phyloP scores from a whole-genome alignment of 1,140 invertebrate species.

The Lepidurus arcticus region DNA sequence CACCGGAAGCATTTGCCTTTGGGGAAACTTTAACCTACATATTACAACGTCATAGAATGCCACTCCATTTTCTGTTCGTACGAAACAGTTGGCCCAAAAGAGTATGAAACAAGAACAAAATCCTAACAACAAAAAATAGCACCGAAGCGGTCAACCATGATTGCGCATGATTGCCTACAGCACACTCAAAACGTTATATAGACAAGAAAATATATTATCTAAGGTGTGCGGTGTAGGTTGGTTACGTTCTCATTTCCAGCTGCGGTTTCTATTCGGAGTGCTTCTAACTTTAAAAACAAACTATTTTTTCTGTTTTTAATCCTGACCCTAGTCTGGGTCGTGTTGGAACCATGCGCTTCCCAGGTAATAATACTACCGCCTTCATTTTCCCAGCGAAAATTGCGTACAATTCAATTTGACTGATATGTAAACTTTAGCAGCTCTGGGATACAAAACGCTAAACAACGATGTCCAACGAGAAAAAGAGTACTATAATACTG shows the following conservation, averaged over 20 bases:
- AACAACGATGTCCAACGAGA: too few relatives aligned
- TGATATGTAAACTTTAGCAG: too few relatives aligned
- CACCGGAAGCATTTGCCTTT: not conserved
- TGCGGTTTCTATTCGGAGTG: not conserved
- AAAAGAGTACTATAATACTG: too few relatives aligned
- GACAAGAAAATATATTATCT: not conserved
- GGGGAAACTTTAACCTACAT: not conserved
- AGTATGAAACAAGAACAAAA: not conserved
- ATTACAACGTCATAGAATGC: not conserved
- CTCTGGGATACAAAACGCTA: too few relatives aligned
- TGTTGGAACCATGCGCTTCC: too few relatives aligned
- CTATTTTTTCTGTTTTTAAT: too few relatives aligned
- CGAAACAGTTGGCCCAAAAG: not conserved
- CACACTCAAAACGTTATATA: not conserved
- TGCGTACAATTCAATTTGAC: too few relatives aligned
- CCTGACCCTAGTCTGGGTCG: too few relatives aligned
- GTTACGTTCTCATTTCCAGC: constrained; percentile 1
- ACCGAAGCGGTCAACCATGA: not conserved
- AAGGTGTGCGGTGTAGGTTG: not conserved
- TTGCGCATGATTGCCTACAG: constrained; percentile 6
- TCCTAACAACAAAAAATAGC: not conserved
- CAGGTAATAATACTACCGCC: too few relatives aligned
- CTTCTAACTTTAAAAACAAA: not conserved
- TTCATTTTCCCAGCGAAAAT: too few relatives aligned
- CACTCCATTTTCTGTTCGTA: not conserved